Percentiles rank a stretch among this genome's conserved stretches.
Conservation (phyloP, 2,888 invertebrate species). For the Pandemis corylana region DNA sequence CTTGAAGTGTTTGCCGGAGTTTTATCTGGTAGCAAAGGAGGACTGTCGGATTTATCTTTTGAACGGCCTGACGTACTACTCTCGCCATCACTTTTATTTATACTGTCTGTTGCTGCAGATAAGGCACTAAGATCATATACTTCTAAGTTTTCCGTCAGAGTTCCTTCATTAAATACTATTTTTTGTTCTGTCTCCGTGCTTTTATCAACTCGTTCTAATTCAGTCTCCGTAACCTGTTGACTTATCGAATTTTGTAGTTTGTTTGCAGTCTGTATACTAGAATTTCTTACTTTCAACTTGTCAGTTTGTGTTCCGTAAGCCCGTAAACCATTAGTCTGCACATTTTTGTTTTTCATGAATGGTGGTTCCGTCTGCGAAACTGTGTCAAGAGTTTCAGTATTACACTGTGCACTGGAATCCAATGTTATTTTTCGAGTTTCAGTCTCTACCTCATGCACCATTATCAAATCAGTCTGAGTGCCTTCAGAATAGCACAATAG, state of each 20-base stretch:
- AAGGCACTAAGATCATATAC: slow-evolving; percentile 37
- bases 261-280: slow-evolving; percentile 62
- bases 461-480: slow-evolving; percentile 74
- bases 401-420: slow-evolving; percentile 72
- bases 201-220: slow-evolving; percentile 54
- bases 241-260: slow-evolving; percentile 60
- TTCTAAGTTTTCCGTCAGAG: slow-evolving; percentile 52
- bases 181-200: slow-evolving; percentile 59
- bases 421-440: slow-evolving; percentile 74
- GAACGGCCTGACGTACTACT: slow-evolving; percentile 30
- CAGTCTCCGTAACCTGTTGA: slow-evolving; percentile 57
- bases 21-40: slow-evolving; percentile 75
- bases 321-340: slow-evolving; percentile 64
- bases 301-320: slow-evolving; percentile 69
- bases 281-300: slow-evolving; percentile 64
- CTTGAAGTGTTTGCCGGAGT: slow-evolving; percentile 56
- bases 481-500: slow-evolving; percentile 70
- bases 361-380: slow-evolving; percentile 71
- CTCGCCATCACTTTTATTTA: slow-evolving; percentile 43
- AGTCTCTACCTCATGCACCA: slow-evolving; percentile 70
- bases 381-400: slow-evolving; percentile 67
- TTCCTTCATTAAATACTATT: slow-evolving; percentile 52
- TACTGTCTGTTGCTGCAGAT: slow-evolving; percentile 41
- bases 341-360: slow-evolving; percentile 70
- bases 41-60: slow-evolving; percentile 77